phyloP scores from a whole-genome alignment of 2,888 invertebrate species.

The Congeria kusceri region DNA sequence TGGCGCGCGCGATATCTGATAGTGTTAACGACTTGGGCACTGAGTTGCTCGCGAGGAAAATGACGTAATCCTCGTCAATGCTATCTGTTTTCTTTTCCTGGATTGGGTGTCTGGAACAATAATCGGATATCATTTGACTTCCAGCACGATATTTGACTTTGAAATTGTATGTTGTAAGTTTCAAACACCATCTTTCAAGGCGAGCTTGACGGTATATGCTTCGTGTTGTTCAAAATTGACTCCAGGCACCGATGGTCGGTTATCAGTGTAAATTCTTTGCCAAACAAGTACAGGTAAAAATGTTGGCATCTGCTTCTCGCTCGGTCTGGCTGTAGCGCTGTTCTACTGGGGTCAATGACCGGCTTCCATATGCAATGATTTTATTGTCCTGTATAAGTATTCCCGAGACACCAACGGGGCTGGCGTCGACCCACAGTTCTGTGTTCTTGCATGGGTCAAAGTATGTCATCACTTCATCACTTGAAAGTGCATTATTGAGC shows the following conservation, averaged over 20 bases:
- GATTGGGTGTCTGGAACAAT: constrained; percentile 23
- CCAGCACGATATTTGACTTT: constrained; percentile 57
- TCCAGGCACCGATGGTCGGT: constrained; percentile 70
- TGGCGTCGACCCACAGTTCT: constrained; percentile 59
- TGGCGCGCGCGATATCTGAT: too few species aligned
- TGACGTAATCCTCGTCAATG: background rate
- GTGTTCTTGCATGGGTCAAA: constrained; percentile 49
- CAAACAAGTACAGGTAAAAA: constrained; percentile 71
- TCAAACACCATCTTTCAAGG: constrained; percentile 57
- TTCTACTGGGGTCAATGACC: constrained; percentile 55
- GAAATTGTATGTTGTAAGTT: constrained; percentile 54
- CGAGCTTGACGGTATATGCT: constrained; percentile 57
- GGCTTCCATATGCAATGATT: constrained; percentile 55
- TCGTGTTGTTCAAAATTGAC: constrained; percentile 68
- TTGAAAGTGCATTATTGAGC: constrained; percentile 46
- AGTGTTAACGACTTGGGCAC: too few species aligned
- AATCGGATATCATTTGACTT: constrained; percentile 65
- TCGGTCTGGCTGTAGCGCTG: constrained; percentile 65
- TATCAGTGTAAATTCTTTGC: constrained; percentile 70
- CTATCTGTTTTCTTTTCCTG: too few species aligned
- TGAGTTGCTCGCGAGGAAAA: background rate
- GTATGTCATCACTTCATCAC: constrained; percentile 51
- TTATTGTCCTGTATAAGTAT: constrained; percentile 55
- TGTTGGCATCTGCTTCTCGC: constrained; percentile 58
- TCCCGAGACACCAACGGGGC: constrained; percentile 60